Evolutionary conservation across 2,113 vertebrate genomes (phyloP).

Genomic region (Antechinus flavipes): DNA sequence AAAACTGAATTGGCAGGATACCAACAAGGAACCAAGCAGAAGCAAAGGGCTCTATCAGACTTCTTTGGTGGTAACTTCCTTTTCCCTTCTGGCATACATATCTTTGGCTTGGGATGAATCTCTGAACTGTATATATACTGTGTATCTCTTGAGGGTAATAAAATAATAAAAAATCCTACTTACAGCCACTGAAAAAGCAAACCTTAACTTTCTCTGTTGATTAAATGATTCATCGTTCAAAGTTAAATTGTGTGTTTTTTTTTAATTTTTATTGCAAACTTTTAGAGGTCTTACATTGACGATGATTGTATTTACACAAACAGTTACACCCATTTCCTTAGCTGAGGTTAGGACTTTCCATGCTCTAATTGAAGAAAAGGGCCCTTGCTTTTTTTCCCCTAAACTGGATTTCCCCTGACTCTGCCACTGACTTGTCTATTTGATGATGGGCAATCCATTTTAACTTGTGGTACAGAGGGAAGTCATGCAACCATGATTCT

Average conservation of each 20-base stretch:
- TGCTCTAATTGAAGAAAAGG: slow-evolving; percentile 19
- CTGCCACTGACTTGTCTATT: not conserved
- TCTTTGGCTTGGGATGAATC: slow-evolving; percentile 37
- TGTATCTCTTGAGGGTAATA: slow-evolving; percentile 50
- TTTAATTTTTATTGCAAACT: slow-evolving; percentile 75
- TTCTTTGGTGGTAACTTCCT: not conserved
- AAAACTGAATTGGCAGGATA: not conserved
- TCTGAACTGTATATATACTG: slow-evolving; percentile 29
- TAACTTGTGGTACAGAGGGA: not conserved
- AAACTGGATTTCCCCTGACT: rapidly evolving
- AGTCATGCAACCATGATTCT: rapidly evolving
- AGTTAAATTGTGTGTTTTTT: slow-evolving; percentile 64
- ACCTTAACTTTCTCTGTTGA: slow-evolving; percentile 59
- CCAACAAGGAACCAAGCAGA: not conserved
- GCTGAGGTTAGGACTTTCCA: not conserved
- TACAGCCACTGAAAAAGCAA: slow-evolving; percentile 70
- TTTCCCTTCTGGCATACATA: slow-evolving; percentile 43
- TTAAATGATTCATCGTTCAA: slow-evolving; percentile 74
- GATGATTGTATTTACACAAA: slow-evolving; percentile 66
- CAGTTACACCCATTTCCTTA: slow-evolving; percentile 42
- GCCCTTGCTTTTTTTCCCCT: slow-evolving; percentile 5
- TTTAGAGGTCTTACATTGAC: slow-evolving; percentile 71
- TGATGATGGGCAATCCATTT: not conserved
- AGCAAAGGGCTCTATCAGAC: not conserved
- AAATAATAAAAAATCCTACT: slow-evolving; percentile 57